Base-by-base conservation (phyloP, 2,797 vertebrate genomes). In the Lepilemur septentrionalis region DNA sequence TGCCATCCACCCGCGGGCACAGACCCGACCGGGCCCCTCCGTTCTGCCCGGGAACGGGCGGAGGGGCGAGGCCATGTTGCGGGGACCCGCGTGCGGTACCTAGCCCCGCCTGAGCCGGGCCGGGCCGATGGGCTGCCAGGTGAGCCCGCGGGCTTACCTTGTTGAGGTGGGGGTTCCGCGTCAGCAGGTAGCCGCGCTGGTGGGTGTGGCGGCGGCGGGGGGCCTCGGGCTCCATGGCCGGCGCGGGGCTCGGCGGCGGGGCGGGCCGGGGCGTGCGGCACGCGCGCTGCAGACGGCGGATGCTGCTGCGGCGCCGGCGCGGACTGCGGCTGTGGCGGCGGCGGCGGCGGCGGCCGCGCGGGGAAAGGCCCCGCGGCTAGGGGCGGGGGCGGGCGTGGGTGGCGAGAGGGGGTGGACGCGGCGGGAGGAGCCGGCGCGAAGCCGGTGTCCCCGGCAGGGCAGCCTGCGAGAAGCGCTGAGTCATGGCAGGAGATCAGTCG, bases 171-270 rank as follows among this genome's bases (percentile, higher is more conserved):
- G 99, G 99, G 98, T 98, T 98, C 15, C 99, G 98, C 61, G 99
- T 99, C 38, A 99, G 98, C 92, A 99, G 99, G 98, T 99, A 99
- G 97, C 99, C 99, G 98, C 99, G 99, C 98, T 99, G 99, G 98
- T 98, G 99, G 86, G 99, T 99, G 98, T 98, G 92, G 95, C 95
- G 92, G 86, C 97, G 93, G 78, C 91, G 76, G 81, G 30, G 96
- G 55, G 32, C 89, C 25, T 4, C 2, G 30, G 93, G 72, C 88
- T 98, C 94, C 98, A 96, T 98, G 97, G 94, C 89, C 8, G 63
- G 81, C 41, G 72, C 11, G 10, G 18, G 48, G 25, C 0, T 85
- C 20, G 43, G 63, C 84, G 92, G 96, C 81, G 84, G 96, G 59
- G 85, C 43, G 5, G 82, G 75, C 69, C 5, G 92, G 89, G 41